Conservation (phyloP, 2,797 vertebrate genomes). For the Cyclopterus lumpus region DNA sequence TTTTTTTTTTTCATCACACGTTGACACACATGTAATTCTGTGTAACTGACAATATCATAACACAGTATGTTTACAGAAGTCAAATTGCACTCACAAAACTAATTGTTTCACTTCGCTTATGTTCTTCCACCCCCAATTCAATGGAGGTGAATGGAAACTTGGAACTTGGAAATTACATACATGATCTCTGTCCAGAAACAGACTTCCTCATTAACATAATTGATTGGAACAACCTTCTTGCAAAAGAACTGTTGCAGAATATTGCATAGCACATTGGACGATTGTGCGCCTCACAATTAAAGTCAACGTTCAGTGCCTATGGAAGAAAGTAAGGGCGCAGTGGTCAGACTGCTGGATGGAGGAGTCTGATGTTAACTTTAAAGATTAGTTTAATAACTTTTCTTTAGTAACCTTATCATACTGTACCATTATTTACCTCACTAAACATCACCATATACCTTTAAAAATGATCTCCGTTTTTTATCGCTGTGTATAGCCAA, state of each 20-base stretch:
- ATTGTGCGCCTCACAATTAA: not conserved
- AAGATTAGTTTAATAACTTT: not conserved
- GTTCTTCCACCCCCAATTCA: not conserved
- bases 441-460: not conserved
- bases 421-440: not conserved
- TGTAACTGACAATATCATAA: slow-evolving; percentile 28
- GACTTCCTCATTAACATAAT: not conserved
- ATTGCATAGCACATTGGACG: not conserved
- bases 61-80: not conserved
- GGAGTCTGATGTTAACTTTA: not conserved
- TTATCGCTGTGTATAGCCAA: not conserved
- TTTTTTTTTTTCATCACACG: slow-evolving; percentile 7
- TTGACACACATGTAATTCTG: slow-evolving; percentile 39
- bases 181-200: not conserved
- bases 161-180: not conserved
- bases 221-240: not conserved
- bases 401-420: not conserved
- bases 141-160: not conserved
- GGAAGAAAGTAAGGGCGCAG: not conserved
- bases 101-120: not conserved
- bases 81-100: not conserved
- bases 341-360: not conserved
- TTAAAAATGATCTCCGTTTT: not conserved
- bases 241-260: not conserved
- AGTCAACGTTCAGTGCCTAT: not conserved